Evolutionary conservation across 2,888 invertebrate genomes (phyloP).

Genomic region (Tuberolachnus salignus): DNA sequence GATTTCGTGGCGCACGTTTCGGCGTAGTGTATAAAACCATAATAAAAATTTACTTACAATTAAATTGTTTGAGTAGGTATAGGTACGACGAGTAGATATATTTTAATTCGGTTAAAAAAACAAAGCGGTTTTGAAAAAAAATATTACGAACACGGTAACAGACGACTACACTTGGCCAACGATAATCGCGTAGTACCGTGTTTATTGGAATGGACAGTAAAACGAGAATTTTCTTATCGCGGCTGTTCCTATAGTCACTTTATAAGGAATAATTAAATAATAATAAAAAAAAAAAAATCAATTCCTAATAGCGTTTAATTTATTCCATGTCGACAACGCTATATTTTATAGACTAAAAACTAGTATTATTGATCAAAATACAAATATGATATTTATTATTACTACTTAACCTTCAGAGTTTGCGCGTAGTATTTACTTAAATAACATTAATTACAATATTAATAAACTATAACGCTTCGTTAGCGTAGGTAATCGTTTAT

Average conservation of each 20-base stretch:
- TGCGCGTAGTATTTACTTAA: neutral
- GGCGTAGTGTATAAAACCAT: too few species aligned
- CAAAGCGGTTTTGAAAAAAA: neutral
- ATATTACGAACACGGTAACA: neutral
- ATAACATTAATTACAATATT: neutral
- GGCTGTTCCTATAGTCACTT: neutral
- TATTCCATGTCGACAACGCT: neutral
- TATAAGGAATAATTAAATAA: neutral
- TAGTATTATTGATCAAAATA: constrained; percentile 1
- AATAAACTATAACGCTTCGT: constrained; percentile 16
- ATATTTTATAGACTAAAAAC: neutral
- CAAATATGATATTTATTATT: neutral
- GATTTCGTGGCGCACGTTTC: too few species aligned
- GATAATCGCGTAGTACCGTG: too few species aligned
- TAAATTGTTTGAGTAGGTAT: neutral
- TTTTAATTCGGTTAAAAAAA: neutral
- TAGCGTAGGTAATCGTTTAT: neutral
- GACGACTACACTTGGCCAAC: constrained; percentile 9
- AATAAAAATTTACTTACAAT: constrained; percentile 7
- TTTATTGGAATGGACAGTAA: neutral
- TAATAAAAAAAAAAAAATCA: neutral
- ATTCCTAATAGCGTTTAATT: neutral
- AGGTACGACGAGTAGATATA: neutral
- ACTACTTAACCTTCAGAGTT: constrained; percentile 32
- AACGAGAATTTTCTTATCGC: constrained; percentile 19